These are phyloP conservation scores for Eurosta solidaginis DNA, from an alignment of 1,140 invertebrate genomes.

Conservation along the genomic window DNA sequence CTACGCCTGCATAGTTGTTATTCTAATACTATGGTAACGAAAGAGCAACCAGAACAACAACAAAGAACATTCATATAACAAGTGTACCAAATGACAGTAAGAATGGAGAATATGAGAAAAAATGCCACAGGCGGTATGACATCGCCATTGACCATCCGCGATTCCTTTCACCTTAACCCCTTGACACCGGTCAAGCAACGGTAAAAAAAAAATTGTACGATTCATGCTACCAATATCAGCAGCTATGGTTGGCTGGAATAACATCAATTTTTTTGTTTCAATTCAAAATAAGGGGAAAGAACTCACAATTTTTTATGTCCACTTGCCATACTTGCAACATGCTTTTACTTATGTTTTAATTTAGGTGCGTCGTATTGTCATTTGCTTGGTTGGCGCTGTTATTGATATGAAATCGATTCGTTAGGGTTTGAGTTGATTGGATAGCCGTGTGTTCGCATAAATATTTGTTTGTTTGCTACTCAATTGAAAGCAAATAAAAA, in stretches of 20 bases:
- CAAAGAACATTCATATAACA: not conserved
- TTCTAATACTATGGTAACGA: not conserved
- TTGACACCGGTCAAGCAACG: not conserved
- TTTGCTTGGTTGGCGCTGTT: not conserved
- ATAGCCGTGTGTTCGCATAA: slow-evolving; percentile 1
- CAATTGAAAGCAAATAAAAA: not conserved
- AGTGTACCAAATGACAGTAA: slow-evolving; percentile 23
- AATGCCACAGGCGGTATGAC: not conserved
- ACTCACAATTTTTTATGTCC: not conserved
- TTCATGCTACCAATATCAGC: not conserved
- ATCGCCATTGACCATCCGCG: not conserved
- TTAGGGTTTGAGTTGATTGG: slow-evolving; percentile 6
- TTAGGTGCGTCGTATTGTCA: not conserved
- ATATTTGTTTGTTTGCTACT: not conserved
- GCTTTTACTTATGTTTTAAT: not conserved
- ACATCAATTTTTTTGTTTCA: slow-evolving; percentile 5
- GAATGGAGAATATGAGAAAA: not conserved
- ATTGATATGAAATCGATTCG: not conserved
- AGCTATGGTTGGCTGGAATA: not conserved
- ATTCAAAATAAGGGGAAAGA: not conserved
- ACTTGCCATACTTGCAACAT: not conserved
- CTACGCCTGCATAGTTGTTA: not conserved
- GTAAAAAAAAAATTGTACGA: not conserved
- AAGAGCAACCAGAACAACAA: not conserved
- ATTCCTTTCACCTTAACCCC: too few species aligned